phyloP scores from a whole-genome alignment of 2,113 vertebrate genomes.

The Syngnathus typhle region DNA sequence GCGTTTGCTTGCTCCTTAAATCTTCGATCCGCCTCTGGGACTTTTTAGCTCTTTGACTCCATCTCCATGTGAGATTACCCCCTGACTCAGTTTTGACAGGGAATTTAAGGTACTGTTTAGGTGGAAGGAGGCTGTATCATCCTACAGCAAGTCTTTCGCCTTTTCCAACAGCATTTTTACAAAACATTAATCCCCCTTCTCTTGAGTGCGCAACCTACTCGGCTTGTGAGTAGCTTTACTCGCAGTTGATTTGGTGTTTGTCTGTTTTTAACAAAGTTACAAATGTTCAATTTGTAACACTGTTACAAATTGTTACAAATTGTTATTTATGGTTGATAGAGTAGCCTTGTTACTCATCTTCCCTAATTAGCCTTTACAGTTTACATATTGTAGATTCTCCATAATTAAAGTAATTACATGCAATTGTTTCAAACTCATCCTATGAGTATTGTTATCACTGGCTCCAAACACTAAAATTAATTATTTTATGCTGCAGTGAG shows the following conservation, averaged over 20 bases:
- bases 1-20: slow-evolving; percentile 48
- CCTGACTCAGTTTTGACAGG: slow-evolving; percentile 34
- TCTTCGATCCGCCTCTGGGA: slow-evolving; percentile 11
- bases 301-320: no score
- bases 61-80: slow-evolving; percentile 50
- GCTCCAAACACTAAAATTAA: slow-evolving; percentile 51
- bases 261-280: no score
- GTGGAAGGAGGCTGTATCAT: slow-evolving; percentile 20
- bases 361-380: slow-evolving; percentile 34
- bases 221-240: neutral
- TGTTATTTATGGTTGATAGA: slow-evolving; percentile 26
- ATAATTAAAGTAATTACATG: slow-evolving; percentile 30
- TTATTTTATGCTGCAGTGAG: slow-evolving; percentile 56
- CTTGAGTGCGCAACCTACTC: neutral
- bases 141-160: slow-evolving; percentile 31
- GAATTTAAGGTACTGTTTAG: slow-evolving; percentile 34
- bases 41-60: slow-evolving; percentile 26
- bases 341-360: slow-evolving; percentile 22
- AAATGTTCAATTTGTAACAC: no score
- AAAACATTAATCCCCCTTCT: neutral
- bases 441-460: slow-evolving; percentile 41
- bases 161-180: neutral
- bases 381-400: slow-evolving; percentile 29
- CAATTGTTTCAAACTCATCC: slow-evolving; percentile 25
- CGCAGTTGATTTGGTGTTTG: neutral